Conservation (phyloP, 1,140 invertebrate genomes). For the Hermetia illucens region DNA sequence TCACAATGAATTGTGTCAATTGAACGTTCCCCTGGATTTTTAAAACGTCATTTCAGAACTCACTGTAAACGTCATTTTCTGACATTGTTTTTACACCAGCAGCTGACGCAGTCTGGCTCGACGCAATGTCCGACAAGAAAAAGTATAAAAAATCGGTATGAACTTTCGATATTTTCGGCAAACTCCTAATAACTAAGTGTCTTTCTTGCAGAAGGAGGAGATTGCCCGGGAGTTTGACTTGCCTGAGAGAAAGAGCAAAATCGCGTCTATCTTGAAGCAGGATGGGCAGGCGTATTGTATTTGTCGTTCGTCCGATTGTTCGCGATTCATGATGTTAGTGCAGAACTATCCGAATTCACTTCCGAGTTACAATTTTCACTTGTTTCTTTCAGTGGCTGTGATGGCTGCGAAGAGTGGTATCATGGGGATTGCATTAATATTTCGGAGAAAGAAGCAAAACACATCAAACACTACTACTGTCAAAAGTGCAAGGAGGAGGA, state of each 20-base stretch:
- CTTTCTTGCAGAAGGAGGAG: constrained; percentile 64
- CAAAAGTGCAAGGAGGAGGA: constrained; percentile 69
- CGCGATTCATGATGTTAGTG: constrained; percentile 90
- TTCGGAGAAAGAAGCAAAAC: constrained; percentile 80
- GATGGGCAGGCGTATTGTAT: constrained; percentile 88
- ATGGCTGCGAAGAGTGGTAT: constrained; percentile 97
- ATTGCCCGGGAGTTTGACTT: constrained; percentile 81
- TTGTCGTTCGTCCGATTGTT: constrained; percentile 82
- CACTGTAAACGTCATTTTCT: no score
- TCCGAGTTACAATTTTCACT: constrained; percentile 6
- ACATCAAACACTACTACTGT: constrained; percentile 90
- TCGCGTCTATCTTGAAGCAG: constrained; percentile 74
- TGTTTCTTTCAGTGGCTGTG: constrained; percentile 60
- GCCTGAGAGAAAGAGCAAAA: constrained; percentile 82
- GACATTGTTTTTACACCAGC: no score
- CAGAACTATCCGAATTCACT: neutral
- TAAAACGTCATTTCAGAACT: no score
- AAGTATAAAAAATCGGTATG: no score
- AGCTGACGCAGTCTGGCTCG: no score
- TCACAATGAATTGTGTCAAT: no score
- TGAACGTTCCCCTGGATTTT: no score
- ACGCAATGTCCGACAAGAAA: no score
- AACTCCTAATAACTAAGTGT: no score
- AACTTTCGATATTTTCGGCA: no score
- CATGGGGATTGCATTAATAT: constrained; percentile 96